Evolutionary conservation across 2,888 invertebrate species (phyloP).

Genomic region (Dimorphilus gyrociliatus): DNA sequence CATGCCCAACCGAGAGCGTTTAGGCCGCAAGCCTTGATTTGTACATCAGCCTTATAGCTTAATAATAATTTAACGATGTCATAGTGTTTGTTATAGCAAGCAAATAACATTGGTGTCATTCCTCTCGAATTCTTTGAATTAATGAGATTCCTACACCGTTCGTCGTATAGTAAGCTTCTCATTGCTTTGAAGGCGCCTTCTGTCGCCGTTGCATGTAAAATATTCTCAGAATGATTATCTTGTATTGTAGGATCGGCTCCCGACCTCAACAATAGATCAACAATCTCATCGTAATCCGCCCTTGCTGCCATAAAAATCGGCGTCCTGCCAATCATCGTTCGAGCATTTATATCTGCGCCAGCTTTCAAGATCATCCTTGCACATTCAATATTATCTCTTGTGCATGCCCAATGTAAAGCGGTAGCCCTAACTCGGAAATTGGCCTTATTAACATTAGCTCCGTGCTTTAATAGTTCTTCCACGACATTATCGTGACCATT

Average conservation of each 20-base stretch:
- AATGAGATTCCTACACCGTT: no score
- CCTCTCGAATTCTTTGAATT: no score
- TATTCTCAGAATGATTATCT: no score
- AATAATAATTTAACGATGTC: not conserved
- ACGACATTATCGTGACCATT: slow-evolving; percentile 12
- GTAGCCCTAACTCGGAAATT: slow-evolving; percentile 11
- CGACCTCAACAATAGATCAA: no score
- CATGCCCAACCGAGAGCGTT: no score
- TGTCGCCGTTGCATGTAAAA: no score
- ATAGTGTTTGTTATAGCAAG: not conserved
- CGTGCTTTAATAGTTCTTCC: slow-evolving; percentile 11
- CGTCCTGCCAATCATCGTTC: slow-evolving; percentile 17
- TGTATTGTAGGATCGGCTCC: no score
- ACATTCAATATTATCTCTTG: slow-evolving; percentile 12
- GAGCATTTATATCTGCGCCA: slow-evolving; percentile 13
- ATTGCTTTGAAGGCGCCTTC: no score
- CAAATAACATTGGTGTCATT: not conserved
- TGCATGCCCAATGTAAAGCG: slow-evolving; percentile 19
- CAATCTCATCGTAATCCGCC: slow-evolving; percentile 3
- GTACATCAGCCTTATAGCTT: not conserved
- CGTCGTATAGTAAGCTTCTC: no score
- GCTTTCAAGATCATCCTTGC: slow-evolving; percentile 12
- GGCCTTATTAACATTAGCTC: slow-evolving; percentile 9
- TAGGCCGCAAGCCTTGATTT: not conserved
- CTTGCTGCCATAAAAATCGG: slow-evolving; percentile 15